Conservation (phyloP, 1,140 invertebrate species). For the Drosophila truncata region DNA sequence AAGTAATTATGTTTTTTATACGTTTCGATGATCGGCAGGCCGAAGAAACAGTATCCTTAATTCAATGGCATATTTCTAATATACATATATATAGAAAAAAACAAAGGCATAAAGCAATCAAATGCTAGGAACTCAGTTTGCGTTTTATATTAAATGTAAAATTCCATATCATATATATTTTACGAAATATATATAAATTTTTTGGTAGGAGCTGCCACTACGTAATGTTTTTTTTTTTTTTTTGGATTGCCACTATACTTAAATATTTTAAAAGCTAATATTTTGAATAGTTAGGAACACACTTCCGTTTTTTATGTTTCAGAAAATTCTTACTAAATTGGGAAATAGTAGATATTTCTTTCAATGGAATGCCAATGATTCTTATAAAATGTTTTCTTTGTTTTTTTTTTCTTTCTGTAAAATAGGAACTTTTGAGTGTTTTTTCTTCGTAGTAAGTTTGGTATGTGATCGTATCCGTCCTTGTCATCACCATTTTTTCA, state of each 20-base stretch:
- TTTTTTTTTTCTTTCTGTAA: conserved; percentile 40
- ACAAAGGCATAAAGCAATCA: conserved; percentile 84
- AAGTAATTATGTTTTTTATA: conserved; percentile 2
- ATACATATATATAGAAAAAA: conserved; percentile 49
- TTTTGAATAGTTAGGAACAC: conserved; percentile 80
- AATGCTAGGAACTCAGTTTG: conserved; percentile 84
- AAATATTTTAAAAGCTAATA: conserved; percentile 61
- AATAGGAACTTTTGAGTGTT: conserved; percentile 76
- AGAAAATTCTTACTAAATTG: conserved; percentile 50
- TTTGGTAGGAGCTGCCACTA: conserved; percentile 26
- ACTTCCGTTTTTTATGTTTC: conserved; percentile 60
- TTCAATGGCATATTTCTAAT: conserved; percentile 46
- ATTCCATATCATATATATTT: conserved; percentile 31
- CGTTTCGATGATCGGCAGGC: conserved; percentile 31
- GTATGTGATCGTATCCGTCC: conserved; percentile 25
- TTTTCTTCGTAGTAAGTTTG: conserved; percentile 61
- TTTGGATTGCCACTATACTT: conserved; percentile 39
- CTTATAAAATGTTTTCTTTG: conserved; percentile 19
- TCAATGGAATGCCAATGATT: conserved; percentile 59
- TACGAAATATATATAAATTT: conserved; percentile 15
- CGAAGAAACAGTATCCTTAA: conserved; percentile 26
- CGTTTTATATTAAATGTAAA: conserved; percentile 57
- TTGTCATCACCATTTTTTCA: background rate
- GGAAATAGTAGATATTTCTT: conserved; percentile 19
- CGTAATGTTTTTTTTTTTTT: conserved; percentile 1